Evolutionary conservation across 2,113 vertebrate species (phyloP).

Genomic region (Cisticola juncidis): DNA sequence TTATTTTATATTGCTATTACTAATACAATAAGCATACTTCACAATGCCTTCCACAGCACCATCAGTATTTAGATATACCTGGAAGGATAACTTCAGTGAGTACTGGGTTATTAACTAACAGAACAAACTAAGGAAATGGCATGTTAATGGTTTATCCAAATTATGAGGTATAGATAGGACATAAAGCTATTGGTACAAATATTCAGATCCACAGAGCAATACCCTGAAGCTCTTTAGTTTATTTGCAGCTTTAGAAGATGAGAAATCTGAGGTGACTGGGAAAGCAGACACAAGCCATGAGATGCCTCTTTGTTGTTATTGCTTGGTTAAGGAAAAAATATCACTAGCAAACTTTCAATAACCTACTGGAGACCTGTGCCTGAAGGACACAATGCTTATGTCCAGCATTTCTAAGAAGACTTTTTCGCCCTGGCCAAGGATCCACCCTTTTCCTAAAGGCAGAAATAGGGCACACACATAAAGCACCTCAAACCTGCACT

Average conservation of each 20-base stretch:
- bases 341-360: neutral
- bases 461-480: conserved; percentile 19
- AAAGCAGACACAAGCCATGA: neutral
- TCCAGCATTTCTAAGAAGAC: neutral
- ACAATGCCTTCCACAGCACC: neutral
- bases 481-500: neutral
- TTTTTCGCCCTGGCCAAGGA: conserved; percentile 1
- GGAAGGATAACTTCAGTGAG: neutral
- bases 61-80: neutral
- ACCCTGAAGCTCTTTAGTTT: neutral
- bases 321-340: conserved; percentile 15
- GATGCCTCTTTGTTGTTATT: neutral
- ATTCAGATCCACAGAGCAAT: neutral
- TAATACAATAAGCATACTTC: neutral
- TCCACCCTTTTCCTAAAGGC: neutral
- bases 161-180: neutral
- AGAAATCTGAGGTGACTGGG: neutral
- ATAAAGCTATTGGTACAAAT: neutral
- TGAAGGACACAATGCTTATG: neutral
- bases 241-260: neutral
- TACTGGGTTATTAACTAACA: neutral
- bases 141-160: neutral
- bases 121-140: neutral
- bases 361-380: neutral
- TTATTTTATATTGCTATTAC: conserved; percentile 39